Conservation (phyloP, 2,888 invertebrate species). For the Nematopogon swammerdamellus region DNA sequence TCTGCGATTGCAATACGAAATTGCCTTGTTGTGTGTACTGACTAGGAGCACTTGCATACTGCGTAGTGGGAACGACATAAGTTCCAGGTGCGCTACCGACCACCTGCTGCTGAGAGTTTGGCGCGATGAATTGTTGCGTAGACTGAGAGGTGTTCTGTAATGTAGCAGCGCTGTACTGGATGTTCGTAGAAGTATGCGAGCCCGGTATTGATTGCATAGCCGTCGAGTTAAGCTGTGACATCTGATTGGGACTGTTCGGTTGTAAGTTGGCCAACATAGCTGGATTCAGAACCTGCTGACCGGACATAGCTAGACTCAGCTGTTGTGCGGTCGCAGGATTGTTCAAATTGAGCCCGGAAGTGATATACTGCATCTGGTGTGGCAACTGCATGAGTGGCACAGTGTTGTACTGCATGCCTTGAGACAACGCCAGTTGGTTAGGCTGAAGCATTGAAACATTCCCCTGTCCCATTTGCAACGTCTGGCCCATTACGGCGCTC, state of each 20-base stretch:
- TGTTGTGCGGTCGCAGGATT: conserved; percentile 44
- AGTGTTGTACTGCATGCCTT: conserved; percentile 43
- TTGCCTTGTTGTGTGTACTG: background rate
- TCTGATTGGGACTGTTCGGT: background rate
- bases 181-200: background rate
- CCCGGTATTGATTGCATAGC: background rate
- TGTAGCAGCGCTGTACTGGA: background rate
- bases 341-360: conserved; percentile 36
- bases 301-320: conserved; percentile 38
- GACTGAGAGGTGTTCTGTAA: background rate
- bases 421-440: conserved; percentile 38
- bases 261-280: background rate
- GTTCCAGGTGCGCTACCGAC: background rate
- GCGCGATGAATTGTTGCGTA: background rate
- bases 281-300: conserved; percentile 32
- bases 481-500: conserved; percentile 33
- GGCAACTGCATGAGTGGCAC: conserved; percentile 41
- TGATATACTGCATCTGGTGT: conserved; percentile 39
- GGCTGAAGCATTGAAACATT: conserved; percentile 49
- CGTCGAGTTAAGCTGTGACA: background rate
- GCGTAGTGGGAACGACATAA: background rate
- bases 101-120: background rate
- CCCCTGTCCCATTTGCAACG: conserved; percentile 37
- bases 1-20: background rate
- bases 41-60: background rate